Base-by-base conservation (phyloP, 2,888 invertebrate genomes). In the Drosophila pseudotalamancana region DNA sequence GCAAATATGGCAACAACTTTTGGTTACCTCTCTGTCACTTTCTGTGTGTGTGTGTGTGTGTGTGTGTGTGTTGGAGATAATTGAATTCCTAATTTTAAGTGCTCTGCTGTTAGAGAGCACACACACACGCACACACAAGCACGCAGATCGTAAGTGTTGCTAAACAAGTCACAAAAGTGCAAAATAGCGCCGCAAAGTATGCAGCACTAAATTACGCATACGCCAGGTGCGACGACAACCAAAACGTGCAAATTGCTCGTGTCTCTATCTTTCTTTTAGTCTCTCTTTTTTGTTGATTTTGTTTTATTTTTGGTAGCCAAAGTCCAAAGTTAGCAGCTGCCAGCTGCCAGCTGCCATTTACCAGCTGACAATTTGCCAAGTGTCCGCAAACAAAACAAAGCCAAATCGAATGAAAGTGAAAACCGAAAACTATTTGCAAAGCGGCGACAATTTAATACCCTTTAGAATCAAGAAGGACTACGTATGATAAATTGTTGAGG, bases 71-170 rank as follows among this genome's bases (percentile, higher is more conserved):
- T 51, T 46, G 56, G 40, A 67, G 75, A 77, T 83, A 83, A 83
- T 83, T 83, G 82, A 83, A 83, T 83, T 83, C 77, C 74, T 83
- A 88, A 83, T 88, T 84, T 84, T 84, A 87, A 88, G 82, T 87
- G 87, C 85, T 84, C 64, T 50, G 68, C 55, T 64, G 76, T 66
- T 74, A 63, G 60, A 54, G 59, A 53, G 48, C 35, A 40, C 23
- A 23, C 43, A 31, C 39, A 40, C 37, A 29, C 39, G 19, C 45
- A 25, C 39, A 12, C 37, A 12, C 32, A 37, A 40, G 37, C 43
- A 25, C 19, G 43, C 29, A 19, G 12, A 43, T 27, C 23, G 46
- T 59, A 55, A 60, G 59, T 63, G 75, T 69, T 54, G 60, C 79
- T 70, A 74, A 65, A 64, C 76, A 61, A 78, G 65, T 71, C 77